Percentiles rank a stretch among this genome's conserved stretches.
These are phyloP conservation scores for Crypturellus undulatus DNA, from an alignment of 2,113 vertebrate species.

Conservation along the genomic window DNA sequence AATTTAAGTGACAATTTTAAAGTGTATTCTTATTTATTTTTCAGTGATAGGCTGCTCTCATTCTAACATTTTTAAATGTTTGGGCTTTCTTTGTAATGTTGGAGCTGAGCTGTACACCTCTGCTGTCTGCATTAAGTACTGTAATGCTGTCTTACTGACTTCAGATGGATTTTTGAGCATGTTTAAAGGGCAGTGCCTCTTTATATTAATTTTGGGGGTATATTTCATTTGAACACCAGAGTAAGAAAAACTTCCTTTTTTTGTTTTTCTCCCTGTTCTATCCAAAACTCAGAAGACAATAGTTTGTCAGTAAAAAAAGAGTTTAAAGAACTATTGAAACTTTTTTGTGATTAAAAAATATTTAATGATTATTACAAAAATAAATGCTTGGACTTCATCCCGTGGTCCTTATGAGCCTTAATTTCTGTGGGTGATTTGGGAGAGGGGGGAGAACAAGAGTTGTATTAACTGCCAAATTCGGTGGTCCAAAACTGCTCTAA, in stretches of 20 bases:
- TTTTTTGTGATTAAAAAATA: slow-evolving; percentile 46
- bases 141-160: background rate
- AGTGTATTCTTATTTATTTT: slow-evolving; percentile 30
- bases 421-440: background rate
- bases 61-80: background rate
- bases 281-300: background rate
- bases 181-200: background rate
- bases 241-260: background rate
- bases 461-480: background rate
- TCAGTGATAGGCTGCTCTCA: background rate
- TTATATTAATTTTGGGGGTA: background rate
- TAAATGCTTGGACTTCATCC: slow-evolving; percentile 59
- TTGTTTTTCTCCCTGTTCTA: background rate
- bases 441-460: background rate
- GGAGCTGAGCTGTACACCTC: background rate
- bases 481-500: background rate
- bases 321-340: background rate
- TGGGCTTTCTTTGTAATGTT: slow-evolving; percentile 16
- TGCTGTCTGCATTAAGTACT: background rate
- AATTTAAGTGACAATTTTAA: background rate
- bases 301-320: background rate
- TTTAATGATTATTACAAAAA: slow-evolving; percentile 43
- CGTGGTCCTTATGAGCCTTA: background rate
- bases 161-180: background rate
- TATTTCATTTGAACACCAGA: slow-evolving; percentile 4